Conservation (phyloP, 35 echinoderm and acorn worm genomes). For the Nesometra sesokonis region DNA sequence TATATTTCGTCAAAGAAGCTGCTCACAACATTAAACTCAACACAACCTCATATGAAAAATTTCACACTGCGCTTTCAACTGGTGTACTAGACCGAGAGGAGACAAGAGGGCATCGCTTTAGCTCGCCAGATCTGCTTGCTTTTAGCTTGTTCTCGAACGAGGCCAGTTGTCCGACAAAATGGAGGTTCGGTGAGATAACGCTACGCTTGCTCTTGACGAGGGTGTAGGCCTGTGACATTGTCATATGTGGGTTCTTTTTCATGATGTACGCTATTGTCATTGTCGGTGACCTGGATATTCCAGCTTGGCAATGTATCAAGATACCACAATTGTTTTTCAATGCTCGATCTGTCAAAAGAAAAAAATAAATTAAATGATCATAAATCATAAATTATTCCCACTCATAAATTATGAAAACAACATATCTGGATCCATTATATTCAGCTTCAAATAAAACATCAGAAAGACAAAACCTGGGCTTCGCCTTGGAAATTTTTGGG, state of each 20-base stretch:
- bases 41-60: too few species aligned
- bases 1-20: too few species aligned
- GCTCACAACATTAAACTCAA: too few species aligned
- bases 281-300: constrained; percentile 86
- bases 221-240: constrained; percentile 82
- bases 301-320: constrained; percentile 89
- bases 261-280: constrained; percentile 94
- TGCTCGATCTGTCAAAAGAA: constrained; percentile 67
- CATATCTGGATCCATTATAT: too few species aligned
- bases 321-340: constrained; percentile 41
- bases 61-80: background rate
- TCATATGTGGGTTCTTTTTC: constrained; percentile 45
- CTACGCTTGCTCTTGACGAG: constrained; percentile 64
- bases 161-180: constrained; percentile 79
- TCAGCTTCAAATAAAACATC: too few species aligned
- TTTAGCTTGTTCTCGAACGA: constrained; percentile 56
- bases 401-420: too few species aligned
- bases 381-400: too few species aligned
- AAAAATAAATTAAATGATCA: constrained; percentile 8
- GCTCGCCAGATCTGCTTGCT: background rate
- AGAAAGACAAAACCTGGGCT: too few species aligned
- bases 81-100: background rate
- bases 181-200: constrained; percentile 93
- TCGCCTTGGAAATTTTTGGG: too few species aligned
- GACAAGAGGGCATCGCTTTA: background rate